phyloP scores from a whole-genome alignment of 2,888 invertebrate genomes.

The Mimumesa dahlbomi region DNA sequence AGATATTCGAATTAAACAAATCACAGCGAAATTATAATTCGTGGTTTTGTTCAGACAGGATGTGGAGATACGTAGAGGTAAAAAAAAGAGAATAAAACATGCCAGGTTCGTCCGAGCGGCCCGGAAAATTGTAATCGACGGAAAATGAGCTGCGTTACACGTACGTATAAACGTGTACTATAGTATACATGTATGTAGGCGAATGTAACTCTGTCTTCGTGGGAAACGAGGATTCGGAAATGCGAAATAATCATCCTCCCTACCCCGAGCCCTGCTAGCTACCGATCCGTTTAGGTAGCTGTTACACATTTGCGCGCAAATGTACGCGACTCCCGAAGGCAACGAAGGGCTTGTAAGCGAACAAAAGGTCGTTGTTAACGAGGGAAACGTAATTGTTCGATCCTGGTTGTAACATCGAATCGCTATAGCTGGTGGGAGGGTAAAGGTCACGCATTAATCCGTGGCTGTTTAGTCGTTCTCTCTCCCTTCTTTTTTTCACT shows the following conservation, averaged over 20 bases:
- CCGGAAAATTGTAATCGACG: no score
- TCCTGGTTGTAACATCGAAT: slow-evolving; percentile 34
- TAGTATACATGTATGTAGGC: no score
- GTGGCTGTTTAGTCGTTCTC: slow-evolving; percentile 33
- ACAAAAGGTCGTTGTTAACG: slow-evolving; percentile 58
- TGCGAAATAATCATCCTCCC: slow-evolving; percentile 44
- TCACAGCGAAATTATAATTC: no score
- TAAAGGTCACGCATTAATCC: slow-evolving; percentile 15
- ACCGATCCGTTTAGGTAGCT: slow-evolving; percentile 16
- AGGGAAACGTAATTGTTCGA: slow-evolving; percentile 57
- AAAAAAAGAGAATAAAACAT: no score
- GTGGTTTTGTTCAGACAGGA: no score
- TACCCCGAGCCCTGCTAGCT: slow-evolving; percentile 41
- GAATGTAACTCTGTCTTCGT: neutral
- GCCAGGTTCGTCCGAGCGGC: no score
- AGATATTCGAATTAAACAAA: no score
- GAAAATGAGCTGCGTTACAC: no score
- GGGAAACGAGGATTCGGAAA: slow-evolving; percentile 1
- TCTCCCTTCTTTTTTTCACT: no score
- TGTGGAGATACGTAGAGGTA: no score
- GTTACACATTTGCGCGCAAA: slow-evolving; percentile 9
- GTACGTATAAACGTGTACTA: no score
- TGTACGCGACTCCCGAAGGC: slow-evolving; percentile 30
- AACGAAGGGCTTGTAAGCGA: slow-evolving; percentile 54
- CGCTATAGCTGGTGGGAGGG: neutral